Base-by-base conservation (phyloP, 1,140 invertebrate species). In the Euura lappo region DNA sequence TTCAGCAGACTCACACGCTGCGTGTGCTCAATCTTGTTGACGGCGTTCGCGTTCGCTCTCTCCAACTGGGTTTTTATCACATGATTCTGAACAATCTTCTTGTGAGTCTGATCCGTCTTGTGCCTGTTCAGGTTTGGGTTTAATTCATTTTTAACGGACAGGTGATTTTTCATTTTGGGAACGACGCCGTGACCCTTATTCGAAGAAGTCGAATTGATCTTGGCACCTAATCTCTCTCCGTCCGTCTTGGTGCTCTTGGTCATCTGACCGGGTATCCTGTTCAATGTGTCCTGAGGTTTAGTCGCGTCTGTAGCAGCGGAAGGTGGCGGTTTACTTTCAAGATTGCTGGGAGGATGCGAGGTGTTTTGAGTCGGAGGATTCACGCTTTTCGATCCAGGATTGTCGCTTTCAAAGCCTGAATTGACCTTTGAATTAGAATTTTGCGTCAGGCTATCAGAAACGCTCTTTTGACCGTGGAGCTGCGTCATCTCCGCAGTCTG, bases 81-180 rank as follows among this genome's bases (percentile, higher is more conserved):
- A 70, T 86, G 84, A 77, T 87, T 87, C 44, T 82, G 84, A 65
- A 78, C 74, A 0, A 79, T 44, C 69, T 82, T 84, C 69, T 86
- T 86, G 42, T 83, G 81, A 42, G 74, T 70, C 10, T 79, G 79
- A 71, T 79, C 66, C 28, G 75, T 10, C 71, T 83, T 84, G 64
- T 85, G 79, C 76, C 83, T 85, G 60, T 81, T 86, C 2, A 85
- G 43, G 71, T 43, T 2, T 51, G 72, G 74, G 71, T 79, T 80
- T 42, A 73, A 69, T 6, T 79, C 79, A 45, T 43, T 79, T 44
- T 85, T 81, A 2, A 45, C 45, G 28, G 85, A 11, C 46, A 80
- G 71, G 45, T 87, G 83, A 72, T 86, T 87, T 68, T 86, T 87
- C 6, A 86, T 10, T 65, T 87, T 86, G n/a, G 85, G 85, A 68